Evolutionary conservation across 2,113 vertebrate species (phyloP), one percentile per base, ranked within the genome.

Genomic region (Odobenus rosmarus): DNA sequence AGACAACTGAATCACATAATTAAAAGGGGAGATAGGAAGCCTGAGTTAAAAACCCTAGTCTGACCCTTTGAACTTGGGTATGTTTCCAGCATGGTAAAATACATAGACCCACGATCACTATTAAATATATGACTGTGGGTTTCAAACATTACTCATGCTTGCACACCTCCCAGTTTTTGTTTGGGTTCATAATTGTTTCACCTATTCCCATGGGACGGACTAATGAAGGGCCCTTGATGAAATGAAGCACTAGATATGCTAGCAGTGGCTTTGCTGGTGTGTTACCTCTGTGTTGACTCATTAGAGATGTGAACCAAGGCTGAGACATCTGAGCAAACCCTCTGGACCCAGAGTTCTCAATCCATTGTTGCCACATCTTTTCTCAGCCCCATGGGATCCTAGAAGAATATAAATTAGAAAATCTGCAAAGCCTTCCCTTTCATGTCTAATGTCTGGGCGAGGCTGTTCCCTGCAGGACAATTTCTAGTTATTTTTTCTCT

Each of bases 381-480:
- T 14, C 71, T 94, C 72, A 93, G 90, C 96, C 93, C 97, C 55
- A 4, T 87, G 88, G 88, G 93, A 94, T 96, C 67, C 62, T 90
- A 87, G 90, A 86, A 95, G 97, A 97, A 95, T 97, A 97, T 94
- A 97, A 98, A 98, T 98, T 93, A 98, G 88, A 80, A 95, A 95
- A 98, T 98, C 96, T 97, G 92, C 97, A 98, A 96, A 92, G 92
- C 96, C 95, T 85, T 95, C 33, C 49, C 91, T 98, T 97, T 97
- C 88, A 97, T 97, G 90, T 89, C 72, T 97, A 97, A 96, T 90
- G 67, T 94, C 85, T 97, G 95, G 94, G 95, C 82, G 96, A 82
- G 57, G 24, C 67, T 97, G 77, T 95, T 98, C 95, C 97, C 97
- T 80, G 51, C 90, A 98, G 97, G 94, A 97, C 91, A 93, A 83